Conservation (phyloP, 1,140 invertebrate species). For the Listronotus bonariensis region DNA sequence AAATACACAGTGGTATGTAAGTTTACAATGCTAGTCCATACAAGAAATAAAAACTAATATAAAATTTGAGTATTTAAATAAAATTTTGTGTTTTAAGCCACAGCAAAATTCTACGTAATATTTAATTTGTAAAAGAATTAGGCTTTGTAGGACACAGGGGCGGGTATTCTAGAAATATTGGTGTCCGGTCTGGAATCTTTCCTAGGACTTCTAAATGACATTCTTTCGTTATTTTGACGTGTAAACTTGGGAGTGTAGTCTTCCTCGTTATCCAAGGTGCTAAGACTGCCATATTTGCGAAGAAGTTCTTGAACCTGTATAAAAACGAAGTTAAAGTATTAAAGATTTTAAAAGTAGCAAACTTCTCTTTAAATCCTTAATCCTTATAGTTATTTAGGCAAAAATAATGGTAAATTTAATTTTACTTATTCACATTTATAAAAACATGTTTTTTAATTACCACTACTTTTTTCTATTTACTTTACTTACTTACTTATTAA, state of each 20-base stretch:
- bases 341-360: too few species aligned
- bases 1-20: too few species aligned
- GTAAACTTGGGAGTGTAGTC: conserved; percentile 33
- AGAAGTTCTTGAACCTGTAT: conserved; percentile 71
- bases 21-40: too few species aligned
- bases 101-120: neutral
- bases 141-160: conserved; percentile 51
- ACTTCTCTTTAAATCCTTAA: too few species aligned
- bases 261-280: conserved; percentile 60
- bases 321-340: too few species aligned
- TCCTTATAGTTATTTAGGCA: too few species aligned
- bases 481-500: too few species aligned
- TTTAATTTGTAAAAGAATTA: conserved; percentile 7
- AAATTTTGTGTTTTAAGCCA: neutral
- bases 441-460: too few species aligned
- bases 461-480: too few species aligned
- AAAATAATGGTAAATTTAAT: too few species aligned
- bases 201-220: conserved; percentile 58
- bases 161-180: conserved; percentile 60
- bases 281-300: conserved; percentile 63
- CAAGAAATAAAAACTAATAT: too few species aligned
- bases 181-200: conserved; percentile 62
- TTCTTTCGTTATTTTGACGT: conserved; percentile 50
- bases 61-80: neutral
- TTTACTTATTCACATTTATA: too few species aligned